A percentile compares a stretch with the other conserved stretches of the same genome.
Evolutionary conservation across 2,888 invertebrate genomes (phyloP).

Genomic region (Watsonalla cultraria): DNA sequence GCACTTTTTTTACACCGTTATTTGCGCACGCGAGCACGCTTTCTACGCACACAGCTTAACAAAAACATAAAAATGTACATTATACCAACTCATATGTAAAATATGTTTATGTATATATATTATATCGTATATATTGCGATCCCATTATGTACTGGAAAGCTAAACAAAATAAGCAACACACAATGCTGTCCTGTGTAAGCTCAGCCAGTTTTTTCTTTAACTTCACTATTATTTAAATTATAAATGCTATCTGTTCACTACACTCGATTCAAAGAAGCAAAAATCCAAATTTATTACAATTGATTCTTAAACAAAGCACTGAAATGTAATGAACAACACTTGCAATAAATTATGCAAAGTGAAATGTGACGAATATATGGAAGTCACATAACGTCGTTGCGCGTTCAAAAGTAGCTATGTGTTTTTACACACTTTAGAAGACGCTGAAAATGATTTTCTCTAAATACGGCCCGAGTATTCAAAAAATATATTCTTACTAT

Average conservation of each 20-base stretch:
- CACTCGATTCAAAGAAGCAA: too few species aligned
- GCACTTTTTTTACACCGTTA: slow-evolving; percentile 15
- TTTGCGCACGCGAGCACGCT: slow-evolving; percentile 37
- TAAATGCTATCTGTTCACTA: slow-evolving; percentile 11
- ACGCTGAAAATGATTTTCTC: too few species aligned
- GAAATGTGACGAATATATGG: too few species aligned
- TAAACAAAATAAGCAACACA: slow-evolving; percentile 50
- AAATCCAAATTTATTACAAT: too few species aligned
- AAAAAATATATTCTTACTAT: too few species aligned
- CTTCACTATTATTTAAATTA: slow-evolving; percentile 13
- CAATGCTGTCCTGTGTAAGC: slow-evolving; percentile 45
- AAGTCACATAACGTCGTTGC: too few species aligned
- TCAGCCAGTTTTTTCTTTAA: slow-evolving; percentile 32
- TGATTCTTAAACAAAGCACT: too few species aligned
- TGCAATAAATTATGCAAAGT: too few species aligned
- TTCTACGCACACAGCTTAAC: slow-evolving; percentile 67
- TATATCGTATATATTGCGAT: neutral
- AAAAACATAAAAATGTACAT: slow-evolving; percentile 43
- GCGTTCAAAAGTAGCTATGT: too few species aligned
- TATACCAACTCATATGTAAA: slow-evolving; percentile 5
- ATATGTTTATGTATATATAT: slow-evolving; percentile 4
- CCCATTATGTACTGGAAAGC: slow-evolving; percentile 12
- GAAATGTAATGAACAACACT: too few species aligned
- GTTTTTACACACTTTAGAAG: too few species aligned
- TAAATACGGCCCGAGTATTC: too few species aligned